Conservation (phyloP, 2,797 vertebrate species). For the Nannoperca australis region DNA sequence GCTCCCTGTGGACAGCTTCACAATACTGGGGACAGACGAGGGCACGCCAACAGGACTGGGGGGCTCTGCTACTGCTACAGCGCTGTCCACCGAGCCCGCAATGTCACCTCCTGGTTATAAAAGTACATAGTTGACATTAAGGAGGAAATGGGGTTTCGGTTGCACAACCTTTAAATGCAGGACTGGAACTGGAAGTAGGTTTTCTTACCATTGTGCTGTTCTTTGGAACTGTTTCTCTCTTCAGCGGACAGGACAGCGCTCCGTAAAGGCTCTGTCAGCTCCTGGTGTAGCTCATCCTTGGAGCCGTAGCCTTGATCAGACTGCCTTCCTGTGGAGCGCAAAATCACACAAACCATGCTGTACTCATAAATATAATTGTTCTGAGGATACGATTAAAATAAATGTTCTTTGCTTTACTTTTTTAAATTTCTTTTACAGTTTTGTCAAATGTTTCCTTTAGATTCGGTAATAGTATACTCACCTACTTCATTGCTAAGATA, state of each 20-base stretch:
- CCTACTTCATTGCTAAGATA: background rate
- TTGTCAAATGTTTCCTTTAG: background rate
- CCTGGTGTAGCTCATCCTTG: constrained; percentile 92
- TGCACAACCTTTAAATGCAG: background rate
- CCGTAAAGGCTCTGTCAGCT: constrained; percentile 75
- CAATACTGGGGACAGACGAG: constrained; percentile 89
- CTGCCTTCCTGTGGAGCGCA: constrained; percentile 84
- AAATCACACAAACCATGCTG: background rate
- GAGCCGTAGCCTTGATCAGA: constrained; percentile 93
- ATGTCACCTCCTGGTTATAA: constrained; percentile 67
- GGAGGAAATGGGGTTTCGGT: background rate
- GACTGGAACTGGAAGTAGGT: background rate
- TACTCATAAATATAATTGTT: background rate
- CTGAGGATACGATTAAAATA: background rate
- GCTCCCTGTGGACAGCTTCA: constrained; percentile 90
- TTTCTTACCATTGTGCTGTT: constrained; percentile 81
- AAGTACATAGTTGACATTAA: background rate
- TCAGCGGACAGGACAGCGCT: constrained; percentile 59
- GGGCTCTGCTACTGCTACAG: constrained; percentile 78
- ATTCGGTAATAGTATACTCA: background rate
- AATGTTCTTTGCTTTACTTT: background rate
- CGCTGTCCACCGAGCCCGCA: constrained; percentile 82
- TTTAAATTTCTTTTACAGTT: background rate
- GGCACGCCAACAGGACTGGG: constrained; percentile 76
- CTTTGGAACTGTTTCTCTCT: constrained; percentile 69